These are phyloP conservation scores for Oryzias curvinotus DNA, from an alignment of 2,113 vertebrate genomes.

Conservation along the genomic window DNA sequence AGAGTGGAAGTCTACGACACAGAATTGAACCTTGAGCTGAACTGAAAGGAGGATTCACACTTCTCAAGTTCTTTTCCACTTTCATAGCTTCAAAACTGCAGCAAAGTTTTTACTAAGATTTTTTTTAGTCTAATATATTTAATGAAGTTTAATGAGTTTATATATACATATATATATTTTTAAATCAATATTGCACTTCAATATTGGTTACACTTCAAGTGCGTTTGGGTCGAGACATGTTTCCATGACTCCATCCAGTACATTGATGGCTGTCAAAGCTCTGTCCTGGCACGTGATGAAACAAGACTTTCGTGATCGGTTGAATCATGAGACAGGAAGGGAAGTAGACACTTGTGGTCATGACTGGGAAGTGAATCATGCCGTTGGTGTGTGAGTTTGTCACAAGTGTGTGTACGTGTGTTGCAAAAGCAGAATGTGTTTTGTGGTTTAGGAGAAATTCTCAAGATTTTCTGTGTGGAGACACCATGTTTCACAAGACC, in stretches of 20 bases:
- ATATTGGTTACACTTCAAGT: no score
- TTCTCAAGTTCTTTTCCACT: no score
- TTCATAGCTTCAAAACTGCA: no score
- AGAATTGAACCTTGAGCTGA: not conserved
- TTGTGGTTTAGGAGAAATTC: not conserved
- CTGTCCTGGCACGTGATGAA: slow-evolving; percentile 16
- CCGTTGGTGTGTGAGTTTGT: slow-evolving; percentile 8
- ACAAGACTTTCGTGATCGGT: slow-evolving; percentile 19
- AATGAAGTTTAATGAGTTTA: no score
- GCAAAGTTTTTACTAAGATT: no score
- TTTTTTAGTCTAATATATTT: no score
- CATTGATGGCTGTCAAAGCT: slow-evolving; percentile 8
- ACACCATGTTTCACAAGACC: not conserved
- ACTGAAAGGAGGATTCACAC: no score
- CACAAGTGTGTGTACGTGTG: not conserved
- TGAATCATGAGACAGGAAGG: slow-evolving; percentile 66
- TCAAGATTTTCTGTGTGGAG: not conserved
- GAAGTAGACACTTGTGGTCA: slow-evolving; percentile 60
- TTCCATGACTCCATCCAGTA: slow-evolving; percentile 2
- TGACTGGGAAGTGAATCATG: slow-evolving; percentile 56
- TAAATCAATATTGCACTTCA: no score
- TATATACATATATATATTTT: no score
- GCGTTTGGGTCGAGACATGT: slow-evolving; percentile 1
- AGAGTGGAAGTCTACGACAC: not conserved
- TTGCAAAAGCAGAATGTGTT: slow-evolving; percentile 17